phyloP scores from a whole-genome alignment of 2,888 invertebrate genomes.

The Cheilosia pagana region DNA sequence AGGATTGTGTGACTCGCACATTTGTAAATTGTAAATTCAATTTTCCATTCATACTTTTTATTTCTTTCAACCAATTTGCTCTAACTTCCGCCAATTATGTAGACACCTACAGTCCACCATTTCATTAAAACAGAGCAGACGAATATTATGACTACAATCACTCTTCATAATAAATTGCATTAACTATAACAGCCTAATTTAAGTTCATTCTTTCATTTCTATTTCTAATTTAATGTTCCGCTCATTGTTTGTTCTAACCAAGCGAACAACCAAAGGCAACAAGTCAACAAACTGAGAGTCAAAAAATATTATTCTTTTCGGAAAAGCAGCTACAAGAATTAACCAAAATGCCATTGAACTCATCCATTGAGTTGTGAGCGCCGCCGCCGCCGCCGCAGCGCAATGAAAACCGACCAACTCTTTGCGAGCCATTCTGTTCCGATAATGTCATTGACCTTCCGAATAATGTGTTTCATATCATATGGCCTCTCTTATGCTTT shows the following conservation, averaged over 20 bases:
- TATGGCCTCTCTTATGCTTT: conserved; percentile 41
- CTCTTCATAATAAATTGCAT: conserved; percentile 18
- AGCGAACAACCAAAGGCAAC: conserved; percentile 50
- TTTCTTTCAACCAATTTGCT: too few species aligned
- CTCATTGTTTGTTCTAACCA: conserved; percentile 48
- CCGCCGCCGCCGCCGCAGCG: conserved; percentile 42
- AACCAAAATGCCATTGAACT: conserved; percentile 70
- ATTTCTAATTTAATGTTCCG: conserved; percentile 47
- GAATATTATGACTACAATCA: conserved; percentile 4
- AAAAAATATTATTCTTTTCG: conserved; percentile 63
- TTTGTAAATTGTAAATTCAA: too few species aligned
- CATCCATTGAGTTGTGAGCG: conserved; percentile 62
- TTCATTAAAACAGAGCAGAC: conserved; percentile 9
- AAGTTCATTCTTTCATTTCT: conserved; percentile 36
- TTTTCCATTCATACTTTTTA: too few species aligned
- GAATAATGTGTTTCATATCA: conserved; percentile 63
- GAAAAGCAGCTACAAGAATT: conserved; percentile 62
- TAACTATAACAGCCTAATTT: neutral
- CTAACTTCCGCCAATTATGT: too few species aligned
- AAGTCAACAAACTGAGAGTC: conserved; percentile 63
- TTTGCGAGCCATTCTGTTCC: conserved; percentile 49
- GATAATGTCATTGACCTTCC: conserved; percentile 69
- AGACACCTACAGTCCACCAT: neutral
- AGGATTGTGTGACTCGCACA: too few species aligned
- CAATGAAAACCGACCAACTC: conserved; percentile 63